phyloP scores from a whole-genome alignment of 2,888 invertebrate genomes.

The Yponomeuta cagnagella region DNA sequence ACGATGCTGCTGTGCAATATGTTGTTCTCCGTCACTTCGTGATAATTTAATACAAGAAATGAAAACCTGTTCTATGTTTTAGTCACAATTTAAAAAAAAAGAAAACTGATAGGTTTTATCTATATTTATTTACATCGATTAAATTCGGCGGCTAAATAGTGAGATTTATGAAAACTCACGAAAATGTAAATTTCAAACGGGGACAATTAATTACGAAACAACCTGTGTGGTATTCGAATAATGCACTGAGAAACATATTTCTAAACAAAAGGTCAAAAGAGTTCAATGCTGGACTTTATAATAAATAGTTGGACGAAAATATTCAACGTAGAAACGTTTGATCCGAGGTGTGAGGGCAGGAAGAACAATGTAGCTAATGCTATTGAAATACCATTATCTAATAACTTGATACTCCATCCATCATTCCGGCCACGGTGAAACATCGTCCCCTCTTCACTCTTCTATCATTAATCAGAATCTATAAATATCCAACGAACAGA shows the following conservation, averaged over 20 bases:
- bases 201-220: neutral
- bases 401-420: conserved; percentile 63
- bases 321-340: conserved; percentile 25
- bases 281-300: conserved; percentile 6
- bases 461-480: conserved; percentile 72
- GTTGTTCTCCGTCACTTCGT: too few species aligned
- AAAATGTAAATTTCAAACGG: neutral
- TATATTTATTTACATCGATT: too few species aligned
- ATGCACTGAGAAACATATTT: neutral
- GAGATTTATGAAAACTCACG: neutral
- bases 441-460: conserved; percentile 58
- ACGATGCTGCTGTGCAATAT: too few species aligned
- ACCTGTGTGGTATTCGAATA: neutral
- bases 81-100: too few species aligned
- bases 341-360: conserved; percentile 42
- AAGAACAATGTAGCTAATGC: conserved; percentile 70
- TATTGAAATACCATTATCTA: conserved; percentile 73
- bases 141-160: neutral
- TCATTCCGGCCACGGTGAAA: conserved; percentile 40
- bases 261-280: conserved; percentile 3
- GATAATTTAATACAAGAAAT: too few species aligned
- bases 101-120: too few species aligned
- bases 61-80: too few species aligned
- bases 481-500: conserved; percentile 57
- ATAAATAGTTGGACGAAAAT: conserved; percentile 6